Conservation (phyloP, 2,113 vertebrate species). For the Polyodon spathula region DNA sequence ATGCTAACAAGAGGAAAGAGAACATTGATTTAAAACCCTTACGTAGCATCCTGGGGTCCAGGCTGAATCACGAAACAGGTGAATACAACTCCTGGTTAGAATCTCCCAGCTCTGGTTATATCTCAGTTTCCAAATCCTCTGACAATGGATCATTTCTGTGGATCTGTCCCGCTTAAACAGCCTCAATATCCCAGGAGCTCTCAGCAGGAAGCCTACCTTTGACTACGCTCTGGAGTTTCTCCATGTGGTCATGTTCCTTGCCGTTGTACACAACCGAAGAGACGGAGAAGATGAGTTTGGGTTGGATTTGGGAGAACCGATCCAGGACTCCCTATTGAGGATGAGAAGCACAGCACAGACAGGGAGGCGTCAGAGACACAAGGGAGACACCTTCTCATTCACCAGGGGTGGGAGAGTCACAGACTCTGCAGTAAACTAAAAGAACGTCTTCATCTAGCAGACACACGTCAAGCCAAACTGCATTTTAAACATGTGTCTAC, state of each 20-base stretch:
- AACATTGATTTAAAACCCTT: too few relatives aligned
- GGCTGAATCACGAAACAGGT: too few relatives aligned
- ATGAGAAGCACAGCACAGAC: not conserved
- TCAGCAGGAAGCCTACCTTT: slow-evolving; percentile 57
- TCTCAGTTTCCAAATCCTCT: not conserved
- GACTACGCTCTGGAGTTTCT: slow-evolving; percentile 80
- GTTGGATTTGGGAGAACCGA: slow-evolving; percentile 92
- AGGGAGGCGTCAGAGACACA: not conserved
- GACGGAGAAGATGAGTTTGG: slow-evolving; percentile 89
- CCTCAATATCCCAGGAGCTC: not conserved
- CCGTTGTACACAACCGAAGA: slow-evolving; percentile 88
- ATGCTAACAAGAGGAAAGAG: too few relatives aligned
- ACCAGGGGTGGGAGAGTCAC: not conserved
- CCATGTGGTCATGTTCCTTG: slow-evolving; percentile 80
- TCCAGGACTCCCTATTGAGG: slow-evolving; percentile 79
- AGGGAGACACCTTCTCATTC: not conserved
- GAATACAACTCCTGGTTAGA: too few relatives aligned
- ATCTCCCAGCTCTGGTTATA: too few relatives aligned
- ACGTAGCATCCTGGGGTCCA: too few relatives aligned
- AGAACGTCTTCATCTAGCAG: not conserved
- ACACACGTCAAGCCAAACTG: not conserved
- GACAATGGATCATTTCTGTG: not conserved
- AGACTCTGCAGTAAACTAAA: not conserved
- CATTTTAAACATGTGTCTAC: too few relatives aligned
- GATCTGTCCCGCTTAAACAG: not conserved